phyloP scores from a whole-genome alignment of 2,797 vertebrate genomes.

The Leptoclinus maculatus region DNA sequence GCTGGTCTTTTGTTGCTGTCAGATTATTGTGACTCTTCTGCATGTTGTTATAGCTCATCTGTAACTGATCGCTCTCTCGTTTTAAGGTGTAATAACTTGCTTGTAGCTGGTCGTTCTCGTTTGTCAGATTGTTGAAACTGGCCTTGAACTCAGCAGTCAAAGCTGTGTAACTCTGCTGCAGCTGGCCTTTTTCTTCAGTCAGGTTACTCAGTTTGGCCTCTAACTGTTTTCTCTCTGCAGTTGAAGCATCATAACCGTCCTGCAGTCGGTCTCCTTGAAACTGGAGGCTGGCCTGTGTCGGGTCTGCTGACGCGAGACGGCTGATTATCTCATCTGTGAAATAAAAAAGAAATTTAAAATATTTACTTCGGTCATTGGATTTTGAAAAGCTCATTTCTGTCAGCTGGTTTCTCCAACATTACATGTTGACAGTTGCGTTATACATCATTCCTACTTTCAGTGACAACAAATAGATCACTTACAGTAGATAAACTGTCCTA shows the following conservation, averaged over 20 bases:
- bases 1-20: not conserved
- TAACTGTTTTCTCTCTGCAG: slow-evolving; percentile 18
- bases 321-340: slow-evolving; percentile 43
- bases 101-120: not conserved
- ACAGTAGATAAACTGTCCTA: slow-evolving; percentile 63
- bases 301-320: not conserved
- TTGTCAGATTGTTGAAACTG: slow-evolving; percentile 17
- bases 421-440: not conserved
- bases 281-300: not conserved
- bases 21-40: slow-evolving; percentile 4
- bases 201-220: slow-evolving; percentile 31
- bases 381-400: not conserved
- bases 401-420: not conserved
- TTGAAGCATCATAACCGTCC: not conserved
- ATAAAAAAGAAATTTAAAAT: not conserved
- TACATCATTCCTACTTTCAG: not conserved
- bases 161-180: slow-evolving; percentile 10
- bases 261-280: not conserved
- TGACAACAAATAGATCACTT: slow-evolving; percentile 13
- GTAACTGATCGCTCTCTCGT: not conserved
- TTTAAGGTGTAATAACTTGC: not conserved
- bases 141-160: not conserved
- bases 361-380: not conserved
- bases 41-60: not conserved
- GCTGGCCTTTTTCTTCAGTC: slow-evolving; percentile 12